Conservation (phyloP, 2,113 vertebrate genomes). For the Lepisosteus osseus region DNA sequence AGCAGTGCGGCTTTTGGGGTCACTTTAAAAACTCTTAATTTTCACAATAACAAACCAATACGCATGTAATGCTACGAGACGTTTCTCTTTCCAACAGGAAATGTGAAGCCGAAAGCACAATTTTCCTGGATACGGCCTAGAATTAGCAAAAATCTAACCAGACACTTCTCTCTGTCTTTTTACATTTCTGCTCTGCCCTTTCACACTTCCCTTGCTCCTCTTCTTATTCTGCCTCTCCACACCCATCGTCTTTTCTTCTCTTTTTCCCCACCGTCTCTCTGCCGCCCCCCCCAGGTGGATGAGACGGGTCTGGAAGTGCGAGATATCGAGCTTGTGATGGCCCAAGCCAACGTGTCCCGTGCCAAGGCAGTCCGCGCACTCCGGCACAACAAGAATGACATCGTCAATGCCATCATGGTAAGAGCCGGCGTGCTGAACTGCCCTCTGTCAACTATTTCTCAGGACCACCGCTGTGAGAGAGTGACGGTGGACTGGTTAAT, state of each 20-base stretch:
- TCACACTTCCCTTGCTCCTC: too few relatives aligned
- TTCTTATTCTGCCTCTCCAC: neutral
- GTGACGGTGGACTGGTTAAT: slow-evolving; percentile 5
- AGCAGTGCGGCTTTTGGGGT: too few relatives aligned
- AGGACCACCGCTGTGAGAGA: neutral
- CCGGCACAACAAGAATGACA: slow-evolving; percentile 95
- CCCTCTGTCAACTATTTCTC: too few relatives aligned
- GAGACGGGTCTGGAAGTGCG: slow-evolving; percentile 86
- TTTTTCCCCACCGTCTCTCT: neutral
- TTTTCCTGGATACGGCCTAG: too few relatives aligned
- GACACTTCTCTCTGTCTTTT: neutral
- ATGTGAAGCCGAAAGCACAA: too few relatives aligned
- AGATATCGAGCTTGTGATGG: slow-evolving; percentile 96
- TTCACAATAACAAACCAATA: too few relatives aligned
- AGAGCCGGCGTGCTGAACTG: slow-evolving; percentile 36
- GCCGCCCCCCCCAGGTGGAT: slow-evolving; percentile 70
- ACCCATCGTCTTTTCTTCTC: neutral
- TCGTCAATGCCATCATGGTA: slow-evolving; percentile 98
- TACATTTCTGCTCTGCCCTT: neutral
- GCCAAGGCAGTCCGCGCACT: slow-evolving; percentile 88
- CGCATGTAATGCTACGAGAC: too few relatives aligned
- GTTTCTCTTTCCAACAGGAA: too few relatives aligned
- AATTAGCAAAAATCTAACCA: too few relatives aligned
- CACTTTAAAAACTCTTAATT: too few relatives aligned
- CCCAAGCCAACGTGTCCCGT: slow-evolving; percentile 90